Conservation (phyloP, 2,113 vertebrate genomes). For the Chinchilla lanigera region DNA sequence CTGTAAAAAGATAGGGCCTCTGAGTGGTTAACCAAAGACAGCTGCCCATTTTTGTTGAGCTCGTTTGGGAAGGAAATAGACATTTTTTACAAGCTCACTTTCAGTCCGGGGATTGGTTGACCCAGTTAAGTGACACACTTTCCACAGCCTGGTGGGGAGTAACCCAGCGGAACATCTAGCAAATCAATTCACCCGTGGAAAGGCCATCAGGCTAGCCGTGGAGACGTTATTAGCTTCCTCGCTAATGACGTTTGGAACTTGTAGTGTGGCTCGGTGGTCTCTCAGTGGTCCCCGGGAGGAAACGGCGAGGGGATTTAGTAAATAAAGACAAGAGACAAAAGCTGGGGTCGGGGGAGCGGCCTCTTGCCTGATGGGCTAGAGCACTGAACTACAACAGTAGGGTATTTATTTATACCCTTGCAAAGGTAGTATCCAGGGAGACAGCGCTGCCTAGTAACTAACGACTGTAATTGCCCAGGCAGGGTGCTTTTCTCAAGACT, state of each 20-base stretch:
- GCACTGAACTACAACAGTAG: too few species aligned
- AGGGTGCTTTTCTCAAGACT: too few species aligned
- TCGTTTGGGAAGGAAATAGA: neutral
- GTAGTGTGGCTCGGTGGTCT: too few species aligned
- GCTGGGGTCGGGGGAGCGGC: too few species aligned
- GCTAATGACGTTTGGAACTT: neutral
- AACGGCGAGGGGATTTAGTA: too few species aligned
- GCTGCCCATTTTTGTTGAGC: neutral
- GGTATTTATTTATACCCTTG: too few species aligned
- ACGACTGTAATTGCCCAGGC: too few species aligned
- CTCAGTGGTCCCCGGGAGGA: too few species aligned
- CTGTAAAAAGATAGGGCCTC: neutral
- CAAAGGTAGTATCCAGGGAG: too few species aligned
- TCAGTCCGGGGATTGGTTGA: neutral
- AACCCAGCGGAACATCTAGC: neutral
- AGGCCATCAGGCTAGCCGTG: neutral
- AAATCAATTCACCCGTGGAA: neutral
- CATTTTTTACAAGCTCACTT: constrained; percentile 9
- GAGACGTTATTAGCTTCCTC: constrained; percentile 40
- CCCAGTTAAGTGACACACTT: constrained; percentile 64
- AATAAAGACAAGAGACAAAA: too few species aligned
- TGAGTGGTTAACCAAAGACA: neutral
- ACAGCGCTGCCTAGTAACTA: too few species aligned
- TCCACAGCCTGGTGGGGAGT: constrained; percentile 11
- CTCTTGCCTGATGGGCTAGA: too few species aligned